Conservation (phyloP, 2,113 vertebrate species). For the Cavia porcellus region DNA sequence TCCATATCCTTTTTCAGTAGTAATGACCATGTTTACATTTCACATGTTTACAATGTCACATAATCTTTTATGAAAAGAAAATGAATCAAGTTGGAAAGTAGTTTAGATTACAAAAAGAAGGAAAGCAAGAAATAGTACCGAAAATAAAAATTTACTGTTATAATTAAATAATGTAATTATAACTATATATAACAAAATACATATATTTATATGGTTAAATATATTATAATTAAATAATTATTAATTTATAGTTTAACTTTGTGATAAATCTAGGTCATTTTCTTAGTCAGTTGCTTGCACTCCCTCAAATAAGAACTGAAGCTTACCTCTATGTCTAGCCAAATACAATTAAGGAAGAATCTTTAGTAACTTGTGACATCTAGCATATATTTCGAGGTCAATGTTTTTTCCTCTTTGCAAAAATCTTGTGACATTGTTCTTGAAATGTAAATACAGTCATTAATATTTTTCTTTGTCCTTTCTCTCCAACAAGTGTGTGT, state of each 20-base stretch:
- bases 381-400: not conserved
- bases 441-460: slow-evolving; percentile 45
- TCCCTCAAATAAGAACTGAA: not conserved
- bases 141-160: not conserved
- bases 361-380: not conserved
- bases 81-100: not conserved
- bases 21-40: slow-evolving; percentile 51
- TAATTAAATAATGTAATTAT: not conserved
- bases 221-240: not conserved
- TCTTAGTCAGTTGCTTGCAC: not conserved
- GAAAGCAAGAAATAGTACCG: not conserved
- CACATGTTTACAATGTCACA: not conserved
- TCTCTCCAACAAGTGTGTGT: not conserved
- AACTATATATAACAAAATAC: not conserved
- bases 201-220: not conserved
- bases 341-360: not conserved
- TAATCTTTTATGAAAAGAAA: slow-evolving; percentile 22
- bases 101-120: not conserved
- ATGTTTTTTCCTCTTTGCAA: not conserved
- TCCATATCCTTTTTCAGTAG: slow-evolving; percentile 42
- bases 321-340: not conserved
- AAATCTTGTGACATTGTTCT: not conserved
- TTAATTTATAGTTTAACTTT: not conserved
- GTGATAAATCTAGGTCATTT: not conserved
- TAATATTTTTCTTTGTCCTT: not conserved